Evolutionary conservation across 2,888 invertebrate species (phyloP).

Genomic region (Cordilura impudica): DNA sequence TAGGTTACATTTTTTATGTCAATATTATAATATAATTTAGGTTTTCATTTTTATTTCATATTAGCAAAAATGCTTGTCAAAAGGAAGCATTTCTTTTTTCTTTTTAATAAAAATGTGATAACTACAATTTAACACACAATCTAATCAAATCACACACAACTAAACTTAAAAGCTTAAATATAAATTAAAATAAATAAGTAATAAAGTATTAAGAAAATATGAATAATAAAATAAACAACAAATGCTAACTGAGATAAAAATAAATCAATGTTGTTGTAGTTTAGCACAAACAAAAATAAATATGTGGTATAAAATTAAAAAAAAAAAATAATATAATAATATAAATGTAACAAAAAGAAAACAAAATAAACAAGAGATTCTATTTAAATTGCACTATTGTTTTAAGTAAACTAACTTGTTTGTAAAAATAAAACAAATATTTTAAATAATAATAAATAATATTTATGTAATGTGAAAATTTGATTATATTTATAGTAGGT

Average conservation of each 20-base stretch:
- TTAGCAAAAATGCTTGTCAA: constrained; percentile 60
- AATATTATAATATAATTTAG: constrained; percentile 1
- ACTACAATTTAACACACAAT: constrained; percentile 63
- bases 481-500: constrained; percentile 45
- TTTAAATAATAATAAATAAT: constrained; percentile 8
- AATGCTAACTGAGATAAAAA: neutral
- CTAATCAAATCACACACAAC: constrained; percentile 59
- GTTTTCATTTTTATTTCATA: constrained; percentile 20
- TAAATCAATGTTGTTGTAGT: neutral
- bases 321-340: neutral
- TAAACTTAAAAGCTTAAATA: constrained; percentile 35
- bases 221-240: neutral
- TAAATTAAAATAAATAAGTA: constrained; percentile 12
- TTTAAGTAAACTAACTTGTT: neutral
- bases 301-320: neutral
- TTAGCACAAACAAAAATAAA: neutral
- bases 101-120: constrained; percentile 48
- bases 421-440: neutral
- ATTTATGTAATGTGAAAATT: constrained; percentile 9
- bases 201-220: neutral
- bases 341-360: neutral
- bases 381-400: constrained; percentile 31
- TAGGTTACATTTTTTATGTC: constrained; percentile 49
- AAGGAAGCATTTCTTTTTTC: constrained; percentile 55
- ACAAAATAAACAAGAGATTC: neutral